A percentile compares a stretch with the other conserved stretches of the same genome.
Evolutionary conservation across 2,113 vertebrate genomes (phyloP).

Genomic region (Capreolus pygargus): DNA sequence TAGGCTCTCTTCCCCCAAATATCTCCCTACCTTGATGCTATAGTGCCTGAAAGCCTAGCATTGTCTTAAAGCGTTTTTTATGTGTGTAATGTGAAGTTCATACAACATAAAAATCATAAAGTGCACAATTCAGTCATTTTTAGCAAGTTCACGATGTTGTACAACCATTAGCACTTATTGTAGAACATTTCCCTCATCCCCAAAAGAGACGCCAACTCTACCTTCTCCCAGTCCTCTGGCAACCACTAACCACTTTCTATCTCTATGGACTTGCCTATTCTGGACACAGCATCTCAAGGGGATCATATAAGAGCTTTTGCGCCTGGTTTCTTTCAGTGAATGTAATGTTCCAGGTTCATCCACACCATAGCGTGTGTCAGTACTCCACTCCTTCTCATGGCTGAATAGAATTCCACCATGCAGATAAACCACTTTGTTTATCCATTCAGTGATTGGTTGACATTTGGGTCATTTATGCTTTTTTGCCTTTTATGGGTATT

Average conservation of each 20-base stretch:
- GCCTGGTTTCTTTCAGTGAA: neutral
- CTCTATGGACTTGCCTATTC: neutral
- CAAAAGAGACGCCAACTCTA: neutral
- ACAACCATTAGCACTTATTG: neutral
- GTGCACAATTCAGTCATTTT: neutral
- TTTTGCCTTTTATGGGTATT: neutral
- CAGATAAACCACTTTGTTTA: neutral
- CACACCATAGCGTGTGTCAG: accelerated
- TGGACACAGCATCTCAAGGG: neutral
- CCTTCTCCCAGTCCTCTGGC: neutral
- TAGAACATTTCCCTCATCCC: neutral
- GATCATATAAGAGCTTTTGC: neutral
- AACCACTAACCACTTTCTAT: neutral
- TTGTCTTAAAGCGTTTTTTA: neutral
- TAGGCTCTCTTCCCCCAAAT: neutral
- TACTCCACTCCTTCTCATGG: neutral
- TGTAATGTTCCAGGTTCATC: neutral
- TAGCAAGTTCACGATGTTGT: neutral
- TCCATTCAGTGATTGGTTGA: neutral
- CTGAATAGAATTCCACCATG: neutral
- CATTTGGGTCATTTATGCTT: neutral
- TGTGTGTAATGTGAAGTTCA: neutral
- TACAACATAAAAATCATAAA: neutral
- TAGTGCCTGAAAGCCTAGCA: neutral
- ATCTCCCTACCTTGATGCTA: neutral